Evolutionary conservation across 2,113 vertebrate genomes (phyloP).

Genomic region (Zeus faber): DNA sequence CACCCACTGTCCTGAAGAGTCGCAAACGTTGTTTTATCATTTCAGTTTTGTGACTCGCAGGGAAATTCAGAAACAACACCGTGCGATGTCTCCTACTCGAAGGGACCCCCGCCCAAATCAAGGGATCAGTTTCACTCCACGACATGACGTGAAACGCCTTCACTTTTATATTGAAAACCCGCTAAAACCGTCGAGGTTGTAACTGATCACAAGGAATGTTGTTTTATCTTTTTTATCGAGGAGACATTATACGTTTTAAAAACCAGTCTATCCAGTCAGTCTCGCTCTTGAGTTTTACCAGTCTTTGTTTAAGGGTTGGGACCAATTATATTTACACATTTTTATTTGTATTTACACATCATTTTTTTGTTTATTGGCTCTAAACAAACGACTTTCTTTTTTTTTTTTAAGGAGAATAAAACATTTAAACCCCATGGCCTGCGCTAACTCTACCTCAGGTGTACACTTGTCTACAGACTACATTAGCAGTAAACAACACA

Average conservation of each 20-base stretch:
- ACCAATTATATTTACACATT: background rate
- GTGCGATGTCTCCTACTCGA: constrained; percentile 1
- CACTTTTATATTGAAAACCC: too few relatives aligned
- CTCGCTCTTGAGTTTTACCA: constrained; percentile 4
- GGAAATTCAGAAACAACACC: too few relatives aligned
- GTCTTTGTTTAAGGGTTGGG: background rate
- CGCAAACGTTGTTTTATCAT: background rate
- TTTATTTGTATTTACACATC: too few relatives aligned
- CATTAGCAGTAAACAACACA: too few relatives aligned
- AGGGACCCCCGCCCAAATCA: constrained; percentile 10
- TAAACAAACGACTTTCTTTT: constrained; percentile 13
- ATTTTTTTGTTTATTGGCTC: background rate
- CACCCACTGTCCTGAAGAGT: too few relatives aligned
- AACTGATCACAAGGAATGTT: too few relatives aligned
- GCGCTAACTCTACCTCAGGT: constrained; percentile 70
- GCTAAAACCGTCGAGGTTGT: too few relatives aligned
- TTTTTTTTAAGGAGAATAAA: too few relatives aligned
- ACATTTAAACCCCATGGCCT: constrained; percentile 38
- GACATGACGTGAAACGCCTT: constrained; percentile 47
- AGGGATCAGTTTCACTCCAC: constrained; percentile 25
- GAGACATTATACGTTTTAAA: too few relatives aligned
- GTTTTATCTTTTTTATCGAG: too few relatives aligned
- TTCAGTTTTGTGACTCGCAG: too few relatives aligned
- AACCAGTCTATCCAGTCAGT: too few relatives aligned
- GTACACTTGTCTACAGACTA: constrained; percentile 33